A percentile compares a stretch with the other conserved stretches of the same genome.
Conservation (phyloP, 2,888 invertebrate species). For the Nomada fucata region DNA sequence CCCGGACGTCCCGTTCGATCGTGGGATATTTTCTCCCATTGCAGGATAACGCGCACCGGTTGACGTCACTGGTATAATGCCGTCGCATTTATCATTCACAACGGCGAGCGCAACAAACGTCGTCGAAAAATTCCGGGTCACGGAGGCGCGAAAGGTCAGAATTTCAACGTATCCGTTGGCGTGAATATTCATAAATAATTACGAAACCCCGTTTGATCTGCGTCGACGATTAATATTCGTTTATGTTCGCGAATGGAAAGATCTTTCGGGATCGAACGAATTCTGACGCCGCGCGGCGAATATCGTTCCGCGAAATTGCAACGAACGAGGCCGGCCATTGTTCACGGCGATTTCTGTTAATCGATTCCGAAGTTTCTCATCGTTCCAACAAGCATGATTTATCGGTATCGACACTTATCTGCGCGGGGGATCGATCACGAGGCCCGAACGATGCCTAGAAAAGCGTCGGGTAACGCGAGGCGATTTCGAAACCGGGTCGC, state of each 20-base stretch:
- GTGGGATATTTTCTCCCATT: too few relatives aligned
- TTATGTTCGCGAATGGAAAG: constrained; percentile 3
- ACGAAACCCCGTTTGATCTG: neutral
- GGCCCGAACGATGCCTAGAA: constrained; percentile 3
- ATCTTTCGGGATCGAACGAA: neutral
- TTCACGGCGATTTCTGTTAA: neutral
- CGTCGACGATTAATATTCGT: constrained; percentile 44
- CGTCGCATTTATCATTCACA: neutral
- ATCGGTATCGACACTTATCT: neutral
- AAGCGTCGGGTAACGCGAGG: constrained; percentile 19
- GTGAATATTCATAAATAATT: constrained; percentile 41
- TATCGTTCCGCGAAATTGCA: neutral
- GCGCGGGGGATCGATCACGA: neutral
- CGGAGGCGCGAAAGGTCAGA: neutral
- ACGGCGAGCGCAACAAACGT: neutral
- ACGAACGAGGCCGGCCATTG: neutral
- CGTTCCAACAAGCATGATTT: neutral
- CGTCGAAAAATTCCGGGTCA: neutral
- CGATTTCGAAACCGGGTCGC: constrained; percentile 34
- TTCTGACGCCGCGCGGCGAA: neutral
- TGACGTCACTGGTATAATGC: too few relatives aligned
- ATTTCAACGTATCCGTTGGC: neutral
- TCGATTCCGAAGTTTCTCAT: constrained; percentile 12
- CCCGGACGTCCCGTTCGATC: neutral
- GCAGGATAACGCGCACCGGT: too few relatives aligned